Base-by-base conservation (phyloP, 1,140 invertebrate species). In the Thaumetopoea pityocampa region DNA sequence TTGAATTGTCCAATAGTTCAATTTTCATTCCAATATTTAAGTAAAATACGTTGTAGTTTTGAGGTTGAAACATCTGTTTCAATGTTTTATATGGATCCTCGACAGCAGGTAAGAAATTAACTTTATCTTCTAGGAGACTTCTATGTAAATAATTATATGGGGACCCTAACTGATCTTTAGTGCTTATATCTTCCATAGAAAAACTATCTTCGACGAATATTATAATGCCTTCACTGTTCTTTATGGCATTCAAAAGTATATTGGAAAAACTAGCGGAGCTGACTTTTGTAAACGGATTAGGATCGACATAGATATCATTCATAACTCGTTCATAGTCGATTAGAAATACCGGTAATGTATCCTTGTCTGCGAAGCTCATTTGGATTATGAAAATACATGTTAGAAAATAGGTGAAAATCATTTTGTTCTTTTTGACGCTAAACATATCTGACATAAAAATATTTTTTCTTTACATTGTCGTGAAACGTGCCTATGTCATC, bases 131-230 rank as follows among this genome's bases (percentile, higher is more conserved):
- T 1, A 19, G 32, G 4, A 80, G 11, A 4, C 37, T 60, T 26
- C 55, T 24, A 2, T 32, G 51, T 7, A 77, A 38, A 47, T 69
- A 32, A 2, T 24, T 35, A 28, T 57, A 80, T 2, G 72, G 67
- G 0, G 68, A 51, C 3, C 72, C 72, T 1, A 38, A 7, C 23
- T 46, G 38, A 14, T 77, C 72, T 23, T 69, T 74, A 0, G 42
- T 8, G 4, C 59, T 60, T 7, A 72, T 45, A 12, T 80, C 72
- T 43, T 80, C 76, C 4, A 37, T 30, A 19, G 63, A 57, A 15
- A 80, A 67, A 0, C 40, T 33, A 0, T 76, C 65, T 57, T 80
- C 76, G 1, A 73, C 26, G 14, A 80, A 80, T 8, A 73, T 43
- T 9, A 80, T 40, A 0, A 76, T 41, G 0, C 61, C 29, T 36